Base-by-base conservation (phyloP, 2,888 invertebrate species). In the Mimumesa dahlbomi region DNA sequence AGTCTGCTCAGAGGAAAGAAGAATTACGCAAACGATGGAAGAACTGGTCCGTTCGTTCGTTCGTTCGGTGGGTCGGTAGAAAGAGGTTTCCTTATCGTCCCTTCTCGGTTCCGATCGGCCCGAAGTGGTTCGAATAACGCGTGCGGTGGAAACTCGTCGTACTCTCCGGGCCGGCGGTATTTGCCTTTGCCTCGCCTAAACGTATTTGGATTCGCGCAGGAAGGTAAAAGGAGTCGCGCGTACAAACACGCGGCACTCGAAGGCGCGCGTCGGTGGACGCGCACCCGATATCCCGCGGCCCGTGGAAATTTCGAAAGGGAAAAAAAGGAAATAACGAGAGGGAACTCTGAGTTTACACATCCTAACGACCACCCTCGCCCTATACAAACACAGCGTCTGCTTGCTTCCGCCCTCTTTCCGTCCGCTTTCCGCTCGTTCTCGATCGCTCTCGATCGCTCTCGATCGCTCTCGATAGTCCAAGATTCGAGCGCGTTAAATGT, bases 361-460 rank as follows among this genome's bases (percentile, higher is more conserved):
- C 77, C 70, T 77, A 76, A 77, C 75, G 77, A 77, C 75, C 68
- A 77, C 75, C 68, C 63, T 61, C 67, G 77, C 75, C 72, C 77
- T 77, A 57, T 77, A 77, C 61, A 77, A 77, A 77, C 77, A 68
- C 63, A 38, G 56, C 38, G 58, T 61, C 50, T 48, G 52, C 50
- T 43, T 29, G 31, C 16, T 18, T 16, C 2, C 42, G 4, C 42
- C 4, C 19, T 42, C 42, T 50, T 45, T 25, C 42, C 48, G 21
- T 14, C 21, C 31, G 50, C 36, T 19, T n/a, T n/a, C n/a, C 34
- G 31, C 25, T 21, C 57, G 58, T 29, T 42, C 34, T 36, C 36
- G 40, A 13, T 18, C 14, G 13, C 18, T 49, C n/a, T 22, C 50
- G 22, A 25, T n/a, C 13, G 25, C 22, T 4, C 22, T 25, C 25